Evolutionary conservation across 37 sponge, comb jelly and placozoan species (phyloP).

Genomic region (Aplysina aerophoba): DNA sequence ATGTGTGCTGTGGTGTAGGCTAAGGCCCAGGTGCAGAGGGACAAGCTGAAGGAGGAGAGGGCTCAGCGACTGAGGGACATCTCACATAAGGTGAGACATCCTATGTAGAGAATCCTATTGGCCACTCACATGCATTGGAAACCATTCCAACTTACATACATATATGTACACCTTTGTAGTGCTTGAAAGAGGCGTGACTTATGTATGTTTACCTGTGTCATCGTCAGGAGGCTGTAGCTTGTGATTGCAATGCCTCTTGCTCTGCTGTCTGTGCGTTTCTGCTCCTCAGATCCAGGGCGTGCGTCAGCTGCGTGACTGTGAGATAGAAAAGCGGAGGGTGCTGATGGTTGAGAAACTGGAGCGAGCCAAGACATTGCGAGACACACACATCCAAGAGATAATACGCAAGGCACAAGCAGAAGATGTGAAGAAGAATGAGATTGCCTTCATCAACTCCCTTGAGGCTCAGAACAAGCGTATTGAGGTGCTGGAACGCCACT

Average conservation of each 20-base stretch:
- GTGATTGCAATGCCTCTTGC: no score
- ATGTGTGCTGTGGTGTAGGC: conserved; percentile 38
- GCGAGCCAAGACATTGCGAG: conserved; percentile 74
- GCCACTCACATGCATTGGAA: no score
- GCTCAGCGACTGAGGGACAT: conserved; percentile 52
- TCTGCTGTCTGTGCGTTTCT: no score
- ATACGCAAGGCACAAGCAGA: conserved; percentile 89
- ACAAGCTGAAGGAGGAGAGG: conserved; percentile 74
- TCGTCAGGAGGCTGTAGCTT: no score
- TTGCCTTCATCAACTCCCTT: conserved; percentile 90
- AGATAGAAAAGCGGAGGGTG: conserved; percentile 47
- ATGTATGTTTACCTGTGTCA: no score
- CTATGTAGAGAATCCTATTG: no score
- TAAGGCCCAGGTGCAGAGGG: conserved; percentile 76
- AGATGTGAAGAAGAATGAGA: conserved; percentile 85
- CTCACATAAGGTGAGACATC: conserved; percentile 71
- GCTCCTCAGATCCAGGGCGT: conserved; percentile 49
- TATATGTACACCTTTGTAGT: no score
- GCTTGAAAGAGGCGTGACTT: no score
- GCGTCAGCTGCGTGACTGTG: conserved; percentile 46
- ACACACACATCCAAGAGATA: conserved; percentile 71
- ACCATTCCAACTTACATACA: no score
- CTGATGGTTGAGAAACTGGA: conserved; percentile 71
- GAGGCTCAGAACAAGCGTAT: conserved; percentile 96
- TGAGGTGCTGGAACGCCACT: conserved; percentile 72